phyloP scores from a whole-genome alignment of 2,797 vertebrate species.

The Chelmon rostratus region DNA sequence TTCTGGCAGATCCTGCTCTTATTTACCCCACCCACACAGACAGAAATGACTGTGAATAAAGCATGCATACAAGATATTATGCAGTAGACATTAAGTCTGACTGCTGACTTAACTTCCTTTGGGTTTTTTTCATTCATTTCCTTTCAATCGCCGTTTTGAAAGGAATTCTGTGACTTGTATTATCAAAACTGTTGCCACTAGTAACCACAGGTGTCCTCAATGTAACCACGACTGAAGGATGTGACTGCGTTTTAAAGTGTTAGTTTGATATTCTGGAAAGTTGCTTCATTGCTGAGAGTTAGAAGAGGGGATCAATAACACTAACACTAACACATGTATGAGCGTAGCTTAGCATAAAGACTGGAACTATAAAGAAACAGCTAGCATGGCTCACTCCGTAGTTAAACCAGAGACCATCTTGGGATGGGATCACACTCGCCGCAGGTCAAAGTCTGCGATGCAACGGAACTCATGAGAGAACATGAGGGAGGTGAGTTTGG shows the following conservation, averaged over 20 bases:
- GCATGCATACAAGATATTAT: background rate
- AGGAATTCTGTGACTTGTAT: background rate
- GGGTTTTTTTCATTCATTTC: too few species aligned
- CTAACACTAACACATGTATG: too few species aligned
- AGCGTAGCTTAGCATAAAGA: background rate
- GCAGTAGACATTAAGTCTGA: background rate
- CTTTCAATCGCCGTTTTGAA: background rate
- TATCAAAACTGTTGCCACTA: background rate
- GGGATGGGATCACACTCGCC: too few species aligned
- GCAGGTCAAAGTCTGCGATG: too few species aligned
- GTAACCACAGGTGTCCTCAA: background rate
- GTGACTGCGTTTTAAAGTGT: background rate
- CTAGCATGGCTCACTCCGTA: too few species aligned
- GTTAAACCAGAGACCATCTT: background rate
- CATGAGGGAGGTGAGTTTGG: too few species aligned
- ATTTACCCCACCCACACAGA: background rate
- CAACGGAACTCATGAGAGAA: too few species aligned
- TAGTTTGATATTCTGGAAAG: background rate
- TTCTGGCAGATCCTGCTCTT: too few species aligned
- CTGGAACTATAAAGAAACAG: background rate
- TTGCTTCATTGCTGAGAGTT: background rate
- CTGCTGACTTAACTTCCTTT: background rate
- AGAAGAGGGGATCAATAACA: background rate
- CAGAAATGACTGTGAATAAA: conserved; percentile 6
- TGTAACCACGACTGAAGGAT: background rate